A percentile compares a stretch with the other conserved stretches of the same genome.
phyloP scores from a whole-genome alignment of 2,797 vertebrate genomes.

The Podarcis lilfordi region DNA sequence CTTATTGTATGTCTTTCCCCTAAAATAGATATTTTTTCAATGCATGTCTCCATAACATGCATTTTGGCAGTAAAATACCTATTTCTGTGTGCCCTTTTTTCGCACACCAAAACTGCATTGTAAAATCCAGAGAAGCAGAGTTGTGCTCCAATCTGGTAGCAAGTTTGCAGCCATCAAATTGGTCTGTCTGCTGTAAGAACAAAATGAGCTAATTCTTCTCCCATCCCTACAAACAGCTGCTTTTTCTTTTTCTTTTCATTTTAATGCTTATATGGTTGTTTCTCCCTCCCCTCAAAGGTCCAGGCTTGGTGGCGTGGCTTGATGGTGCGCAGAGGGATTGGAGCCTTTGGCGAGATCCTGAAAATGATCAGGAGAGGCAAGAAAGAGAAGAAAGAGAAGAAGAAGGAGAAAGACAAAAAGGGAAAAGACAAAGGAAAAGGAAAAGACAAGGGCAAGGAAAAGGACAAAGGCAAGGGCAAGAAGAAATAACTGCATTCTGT shows the following conservation, averaged over 20 bases:
- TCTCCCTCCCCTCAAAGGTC: conserved; percentile 51
- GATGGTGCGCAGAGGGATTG: conserved; percentile 65
- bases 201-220: too few species aligned
- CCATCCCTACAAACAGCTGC: too few species aligned
- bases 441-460: conserved; percentile 46
- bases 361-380: conserved; percentile 53
- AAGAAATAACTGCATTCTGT: conserved; percentile 50
- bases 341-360: conserved; percentile 42
- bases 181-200: too few species aligned
- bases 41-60: too few species aligned
- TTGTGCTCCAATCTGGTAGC: too few species aligned
- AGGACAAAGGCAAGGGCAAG: conserved; percentile 54
- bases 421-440: conserved; percentile 41
- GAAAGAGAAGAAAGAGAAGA: conserved; percentile 67
- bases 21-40: too few species aligned
- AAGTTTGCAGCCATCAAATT: too few species aligned
- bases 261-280: conserved; percentile 35
- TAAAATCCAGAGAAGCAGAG: too few species aligned
- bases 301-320: conserved; percentile 65
- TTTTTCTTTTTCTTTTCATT: background rate
- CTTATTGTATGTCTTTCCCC: too few species aligned
- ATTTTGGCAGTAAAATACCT: too few species aligned
- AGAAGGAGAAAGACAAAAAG: conserved; percentile 39
- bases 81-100: too few species aligned
- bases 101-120: too few species aligned